phyloP scores from a whole-genome alignment of 2,797 vertebrate species.

The Esox lucius region DNA sequence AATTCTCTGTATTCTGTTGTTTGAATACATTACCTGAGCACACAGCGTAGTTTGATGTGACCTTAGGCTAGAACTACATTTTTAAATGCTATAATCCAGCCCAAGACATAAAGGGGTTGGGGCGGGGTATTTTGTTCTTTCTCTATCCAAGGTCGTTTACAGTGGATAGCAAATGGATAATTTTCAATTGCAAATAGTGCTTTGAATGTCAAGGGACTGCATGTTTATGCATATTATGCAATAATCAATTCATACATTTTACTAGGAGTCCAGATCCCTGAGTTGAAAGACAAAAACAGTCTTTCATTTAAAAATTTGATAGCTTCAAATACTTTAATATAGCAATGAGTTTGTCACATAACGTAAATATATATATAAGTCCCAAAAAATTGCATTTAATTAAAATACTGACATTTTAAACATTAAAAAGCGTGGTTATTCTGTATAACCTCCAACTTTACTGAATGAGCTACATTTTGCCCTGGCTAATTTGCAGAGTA shows the following conservation, averaged over 20 bases:
- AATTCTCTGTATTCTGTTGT: constrained; percentile 23
- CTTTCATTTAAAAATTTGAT: too few species aligned
- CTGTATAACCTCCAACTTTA: background rate
- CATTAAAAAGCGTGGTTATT: background rate
- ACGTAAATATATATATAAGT: background rate
- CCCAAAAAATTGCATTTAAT: background rate
- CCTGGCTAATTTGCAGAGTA: constrained; percentile 23
- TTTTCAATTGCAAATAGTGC: background rate
- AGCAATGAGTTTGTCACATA: background rate
- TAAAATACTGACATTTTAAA: background rate
- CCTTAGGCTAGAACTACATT: constrained; percentile 24
- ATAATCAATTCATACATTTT: background rate
- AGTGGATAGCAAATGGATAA: background rate
- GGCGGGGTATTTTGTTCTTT: background rate
- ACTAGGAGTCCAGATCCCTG: background rate
- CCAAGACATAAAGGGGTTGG: constrained; percentile 6
- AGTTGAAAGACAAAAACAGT: background rate
- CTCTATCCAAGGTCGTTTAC: background rate
- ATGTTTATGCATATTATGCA: background rate
- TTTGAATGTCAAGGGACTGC: background rate
- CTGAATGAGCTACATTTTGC: background rate
- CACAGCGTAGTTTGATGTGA: constrained; percentile 21
- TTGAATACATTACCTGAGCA: constrained; percentile 23
- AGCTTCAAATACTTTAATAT: too few species aligned
- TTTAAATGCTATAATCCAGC: constrained; percentile 20